A percentile compares a stretch with the other conserved stretches of the same genome.
Evolutionary conservation across 2,888 invertebrate species (phyloP).

Genomic region (Azorinus chamasolen): DNA sequence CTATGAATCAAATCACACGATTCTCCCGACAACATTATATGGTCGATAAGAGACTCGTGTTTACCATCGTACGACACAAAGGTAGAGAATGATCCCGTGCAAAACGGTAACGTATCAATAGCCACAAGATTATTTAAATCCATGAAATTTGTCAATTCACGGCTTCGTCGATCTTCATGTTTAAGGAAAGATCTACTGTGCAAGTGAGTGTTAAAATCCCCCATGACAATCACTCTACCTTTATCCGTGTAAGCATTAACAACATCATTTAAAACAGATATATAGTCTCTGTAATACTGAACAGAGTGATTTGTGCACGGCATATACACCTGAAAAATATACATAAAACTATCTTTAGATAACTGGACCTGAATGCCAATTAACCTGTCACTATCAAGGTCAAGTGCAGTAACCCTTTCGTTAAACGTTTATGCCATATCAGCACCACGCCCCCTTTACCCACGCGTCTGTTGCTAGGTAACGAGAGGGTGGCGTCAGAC

Average conservation of each 20-base stretch:
- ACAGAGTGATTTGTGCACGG: constrained; percentile 16
- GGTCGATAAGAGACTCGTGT: constrained; percentile 11
- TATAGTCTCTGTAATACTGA: background rate
- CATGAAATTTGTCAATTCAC: background rate
- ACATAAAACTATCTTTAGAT: background rate
- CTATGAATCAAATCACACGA: background rate
- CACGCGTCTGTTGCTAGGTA: background rate
- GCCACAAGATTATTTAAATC: background rate
- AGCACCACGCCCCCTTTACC: constrained; percentile 17
- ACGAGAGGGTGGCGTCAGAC: background rate
- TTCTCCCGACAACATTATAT: background rate
- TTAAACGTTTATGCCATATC: constrained; percentile 1
- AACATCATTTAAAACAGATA: background rate
- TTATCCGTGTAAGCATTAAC: background rate
- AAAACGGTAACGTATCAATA: constrained; percentile 3
- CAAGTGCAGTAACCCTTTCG: background rate
- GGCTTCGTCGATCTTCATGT: background rate
- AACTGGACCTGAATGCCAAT: constrained; percentile 17
- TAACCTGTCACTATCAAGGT: constrained; percentile 15
- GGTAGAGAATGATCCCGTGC: background rate
- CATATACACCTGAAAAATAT: constrained; percentile 10
- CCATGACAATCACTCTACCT: constrained; percentile 1
- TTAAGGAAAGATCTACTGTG: constrained; percentile 7
- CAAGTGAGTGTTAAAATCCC: constrained; percentile 20
- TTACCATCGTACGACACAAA: constrained; percentile 7